Evolutionary conservation across 2,113 vertebrate species (phyloP), one percentile per base, ranked within the genome.

Genomic region (Tautogolabrus adspersus): DNA sequence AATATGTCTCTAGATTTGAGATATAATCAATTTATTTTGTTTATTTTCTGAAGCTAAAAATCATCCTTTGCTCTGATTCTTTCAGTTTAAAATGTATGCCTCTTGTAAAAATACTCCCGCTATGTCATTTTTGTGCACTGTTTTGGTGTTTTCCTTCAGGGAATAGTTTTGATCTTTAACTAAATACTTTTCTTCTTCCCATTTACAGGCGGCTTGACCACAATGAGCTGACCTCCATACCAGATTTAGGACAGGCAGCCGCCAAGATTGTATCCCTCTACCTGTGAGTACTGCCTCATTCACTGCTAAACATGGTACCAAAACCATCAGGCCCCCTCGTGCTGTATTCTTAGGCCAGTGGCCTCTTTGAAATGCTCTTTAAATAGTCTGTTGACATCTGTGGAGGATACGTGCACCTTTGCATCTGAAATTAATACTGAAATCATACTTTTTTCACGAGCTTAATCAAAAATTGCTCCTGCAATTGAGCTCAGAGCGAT

Each of bases 211-310:
- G 89, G 59, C 90, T 99, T 92, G 96, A 94, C 91, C 94, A 97
- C 94, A 99, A 99, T 9, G 95, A 97, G 82, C 89, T 99, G 94
- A 96, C 93, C 10, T 77, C 94, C 52, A 92, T 99, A 72, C 98
- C 98, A 0, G 94, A 93, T 57, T 94, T 99, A 67, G 97, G 97
- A 66, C 62, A 84, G 0, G 93, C 94, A 44, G 92, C 96, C 16
- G 62, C 94, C 34, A 87, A 70, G 0, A 13, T 98, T 62, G 78
- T 91, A 49, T 94, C 94, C 26, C 95, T 99, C 38, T 93, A 95
- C 85, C 92, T 99, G 98, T 99, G 94, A 99, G 98, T 97, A 83
- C 70, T 23, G 12, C 78, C 54, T 71, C 54, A 46, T 59, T 73
- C 72, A 55, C 71, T 57, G 56, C 64, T 66, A 66, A 58, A 78